Percentiles rank a stretch among this genome's conserved stretches.
Conservation (phyloP, 2,888 invertebrate genomes). For the Agapetus fuscipes region DNA sequence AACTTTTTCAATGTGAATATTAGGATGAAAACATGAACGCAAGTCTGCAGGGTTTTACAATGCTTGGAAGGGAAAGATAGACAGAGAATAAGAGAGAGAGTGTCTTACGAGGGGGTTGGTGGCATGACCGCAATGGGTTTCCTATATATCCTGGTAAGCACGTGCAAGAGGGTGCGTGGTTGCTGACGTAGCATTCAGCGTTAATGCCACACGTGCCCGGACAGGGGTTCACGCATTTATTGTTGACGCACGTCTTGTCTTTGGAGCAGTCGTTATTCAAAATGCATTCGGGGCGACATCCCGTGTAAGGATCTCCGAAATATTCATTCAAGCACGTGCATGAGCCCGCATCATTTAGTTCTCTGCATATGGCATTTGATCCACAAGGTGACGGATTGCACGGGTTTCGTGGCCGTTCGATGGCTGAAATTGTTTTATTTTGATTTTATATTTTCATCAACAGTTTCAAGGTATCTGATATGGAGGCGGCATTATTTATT, state of each 20-base stretch:
- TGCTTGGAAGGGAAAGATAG: constrained; percentile 20
- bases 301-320: constrained; percentile 67
- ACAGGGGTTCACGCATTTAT: constrained; percentile 72
- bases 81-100: constrained; percentile 30
- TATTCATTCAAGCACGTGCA: constrained; percentile 67
- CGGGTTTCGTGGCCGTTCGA: constrained; percentile 56
- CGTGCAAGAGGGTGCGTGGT: constrained; percentile 68
- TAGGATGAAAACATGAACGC: no score
- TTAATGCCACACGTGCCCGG: constrained; percentile 68
- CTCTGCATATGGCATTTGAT: constrained; percentile 67
- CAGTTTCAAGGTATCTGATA: no score
- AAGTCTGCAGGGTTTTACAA: not conserved
- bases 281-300: constrained; percentile 73
- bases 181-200: constrained; percentile 63
- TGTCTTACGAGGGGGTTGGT: constrained; percentile 49
- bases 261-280: constrained; percentile 66
- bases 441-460: no score
- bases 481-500: no score
- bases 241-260: constrained; percentile 63
- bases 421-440: constrained; percentile 34
- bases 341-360: constrained; percentile 63
- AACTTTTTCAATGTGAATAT: no score
- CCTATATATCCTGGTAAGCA: constrained; percentile 65
- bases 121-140: constrained; percentile 60
- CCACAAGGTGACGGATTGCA: constrained; percentile 75